Evolutionary conservation across 1,140 invertebrate species (phyloP).

Genomic region (Ips typographus): DNA sequence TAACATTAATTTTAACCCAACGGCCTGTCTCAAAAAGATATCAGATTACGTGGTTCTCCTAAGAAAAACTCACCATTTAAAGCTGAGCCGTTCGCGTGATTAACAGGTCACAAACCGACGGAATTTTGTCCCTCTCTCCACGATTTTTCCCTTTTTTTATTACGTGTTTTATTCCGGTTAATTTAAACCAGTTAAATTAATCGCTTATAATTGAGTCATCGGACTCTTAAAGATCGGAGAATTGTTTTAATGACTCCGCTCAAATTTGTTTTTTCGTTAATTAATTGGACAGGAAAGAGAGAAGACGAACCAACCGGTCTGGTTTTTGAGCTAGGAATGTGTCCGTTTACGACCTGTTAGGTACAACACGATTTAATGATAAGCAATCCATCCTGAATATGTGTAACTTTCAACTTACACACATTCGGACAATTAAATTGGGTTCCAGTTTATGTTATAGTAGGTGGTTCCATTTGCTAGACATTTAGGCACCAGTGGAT

Average conservation of each 20-base stretch:
- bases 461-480: too few species aligned
- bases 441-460: too few species aligned
- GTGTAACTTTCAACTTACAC: too few species aligned
- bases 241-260: slow-evolving; percentile 15
- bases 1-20: slow-evolving; percentile 53
- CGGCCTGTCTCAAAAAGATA: slow-evolving; percentile 47
- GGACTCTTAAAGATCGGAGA: slow-evolving; percentile 12
- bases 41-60: slow-evolving; percentile 49
- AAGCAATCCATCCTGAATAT: too few species aligned
- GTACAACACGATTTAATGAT: too few species aligned
- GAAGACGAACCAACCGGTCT: too few species aligned
- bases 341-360: too few species aligned
- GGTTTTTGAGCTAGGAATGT: too few species aligned
- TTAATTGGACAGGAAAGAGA: not conserved
- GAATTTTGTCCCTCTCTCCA: slow-evolving; percentile 26
- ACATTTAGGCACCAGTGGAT: too few species aligned
- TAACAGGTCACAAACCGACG: slow-evolving; percentile 21
- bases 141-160: not conserved
- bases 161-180: slow-evolving; percentile 12
- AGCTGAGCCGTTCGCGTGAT: slow-evolving; percentile 36
- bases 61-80: slow-evolving; percentile 48
- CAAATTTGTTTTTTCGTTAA: slow-evolving; percentile 6
- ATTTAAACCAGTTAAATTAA: slow-evolving; percentile 24
- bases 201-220: slow-evolving; percentile 25
- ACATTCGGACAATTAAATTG: too few species aligned